These are phyloP conservation scores for Masnerella sp. DNA, from an alignment of 2,888 invertebrate genomes.

Conservation along the genomic window DNA sequence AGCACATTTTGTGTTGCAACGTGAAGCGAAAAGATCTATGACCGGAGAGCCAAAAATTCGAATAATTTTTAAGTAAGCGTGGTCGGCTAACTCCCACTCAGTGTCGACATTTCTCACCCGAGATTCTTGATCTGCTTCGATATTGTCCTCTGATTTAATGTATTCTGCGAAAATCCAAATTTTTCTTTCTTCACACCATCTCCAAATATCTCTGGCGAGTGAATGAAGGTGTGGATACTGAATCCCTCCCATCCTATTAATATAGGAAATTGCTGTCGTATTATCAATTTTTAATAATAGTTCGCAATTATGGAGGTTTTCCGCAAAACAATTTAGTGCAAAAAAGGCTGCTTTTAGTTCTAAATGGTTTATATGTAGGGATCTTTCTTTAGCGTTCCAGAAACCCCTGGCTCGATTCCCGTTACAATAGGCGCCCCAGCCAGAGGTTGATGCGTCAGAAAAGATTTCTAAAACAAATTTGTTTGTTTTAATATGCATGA, in stretches of 20 bases:
- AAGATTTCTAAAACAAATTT: not conserved
- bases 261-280: slow-evolving; percentile 58
- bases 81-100: not conserved
- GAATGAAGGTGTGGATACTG: slow-evolving; percentile 58
- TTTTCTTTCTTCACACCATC: slow-evolving; percentile 47
- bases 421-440: slow-evolving; percentile 9
- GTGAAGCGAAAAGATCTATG: slow-evolving; percentile 4
- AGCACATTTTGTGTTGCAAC: slow-evolving; percentile 4
- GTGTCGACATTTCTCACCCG: slow-evolving; percentile 1
- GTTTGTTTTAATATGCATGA: not conserved
- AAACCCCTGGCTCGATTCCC: not conserved
- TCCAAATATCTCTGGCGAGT: slow-evolving; percentile 35
- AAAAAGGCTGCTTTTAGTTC: slow-evolving; percentile 25
- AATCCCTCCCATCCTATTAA: slow-evolving; percentile 57
- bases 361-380: not conserved
- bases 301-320: slow-evolving; percentile 36
- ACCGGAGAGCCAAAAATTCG: not conserved
- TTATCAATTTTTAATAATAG: slow-evolving; percentile 57
- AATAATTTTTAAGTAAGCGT: not conserved
- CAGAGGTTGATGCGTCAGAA: not conserved
- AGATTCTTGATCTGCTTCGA: slow-evolving; percentile 41
- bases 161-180: slow-evolving; percentile 40
- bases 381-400: not conserved
- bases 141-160: slow-evolving; percentile 40
- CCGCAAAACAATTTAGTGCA: slow-evolving; percentile 55